These are phyloP conservation scores for Ashinkailepas kermadecensis DNA, from an alignment of 2,888 invertebrate genomes.

Conservation along the genomic window DNA sequence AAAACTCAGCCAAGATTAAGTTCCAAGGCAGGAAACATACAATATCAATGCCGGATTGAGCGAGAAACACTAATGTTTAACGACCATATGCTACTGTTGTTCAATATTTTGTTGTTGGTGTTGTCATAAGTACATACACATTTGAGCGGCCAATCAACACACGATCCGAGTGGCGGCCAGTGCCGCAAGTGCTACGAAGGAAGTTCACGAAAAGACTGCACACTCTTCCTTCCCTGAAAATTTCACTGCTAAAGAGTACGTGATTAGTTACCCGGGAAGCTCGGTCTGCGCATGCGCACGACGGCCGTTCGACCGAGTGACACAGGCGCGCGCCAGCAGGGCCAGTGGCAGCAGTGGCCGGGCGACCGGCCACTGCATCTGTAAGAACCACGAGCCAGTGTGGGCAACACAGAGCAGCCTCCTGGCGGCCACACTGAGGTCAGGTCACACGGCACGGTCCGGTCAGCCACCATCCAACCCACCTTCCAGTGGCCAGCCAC, in stretches of 20 bases:
- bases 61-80: too few relatives aligned
- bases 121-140: too few relatives aligned
- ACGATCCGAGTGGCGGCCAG: too few relatives aligned
- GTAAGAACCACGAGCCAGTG: constrained; percentile 12
- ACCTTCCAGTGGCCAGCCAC: too few relatives aligned
- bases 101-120: too few relatives aligned
- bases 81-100: too few relatives aligned
- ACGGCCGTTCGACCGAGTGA: neutral
- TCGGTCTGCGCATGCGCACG: neutral
- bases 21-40: too few relatives aligned
- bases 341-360: neutral
- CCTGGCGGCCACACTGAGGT: neutral
- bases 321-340: neutral
- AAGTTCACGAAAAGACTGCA: constrained; percentile 12
- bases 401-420: neutral
- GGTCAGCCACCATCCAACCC: too few relatives aligned
- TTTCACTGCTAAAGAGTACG: neutral
- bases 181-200: neutral
- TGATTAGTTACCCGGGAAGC: neutral
- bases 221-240: constrained; percentile 19
- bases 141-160: too few relatives aligned
- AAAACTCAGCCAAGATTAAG: too few relatives aligned
- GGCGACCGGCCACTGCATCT: neutral
- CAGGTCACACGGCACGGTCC: too few relatives aligned
- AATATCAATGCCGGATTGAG: too few relatives aligned